Evolutionary conservation across 2,888 invertebrate genomes (phyloP).

Genomic region (Drosophila affinis): DNA sequence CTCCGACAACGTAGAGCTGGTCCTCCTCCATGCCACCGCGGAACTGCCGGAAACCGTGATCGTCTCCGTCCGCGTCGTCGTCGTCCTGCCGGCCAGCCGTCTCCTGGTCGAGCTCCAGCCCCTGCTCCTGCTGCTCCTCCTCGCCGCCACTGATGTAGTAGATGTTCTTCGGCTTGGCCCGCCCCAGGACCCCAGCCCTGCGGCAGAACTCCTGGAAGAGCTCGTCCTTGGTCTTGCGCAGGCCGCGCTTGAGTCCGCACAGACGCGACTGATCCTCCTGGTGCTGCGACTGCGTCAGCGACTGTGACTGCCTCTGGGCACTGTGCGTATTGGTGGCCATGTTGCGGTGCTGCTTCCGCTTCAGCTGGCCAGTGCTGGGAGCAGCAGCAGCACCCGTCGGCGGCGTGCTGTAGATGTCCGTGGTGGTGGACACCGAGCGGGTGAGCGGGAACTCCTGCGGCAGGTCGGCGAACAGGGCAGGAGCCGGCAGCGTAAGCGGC

Average conservation of each 20-base stretch:
- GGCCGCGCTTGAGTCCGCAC: conserved; percentile 81
- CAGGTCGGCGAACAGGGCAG: conserved; percentile 67
- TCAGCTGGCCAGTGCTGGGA: conserved; percentile 11
- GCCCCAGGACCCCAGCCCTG: conserved; percentile 74
- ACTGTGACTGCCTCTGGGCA: too few species aligned
- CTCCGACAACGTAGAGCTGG: conserved; percentile 75
- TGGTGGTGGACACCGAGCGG: conserved; percentile 83
- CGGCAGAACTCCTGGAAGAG: conserved; percentile 83
- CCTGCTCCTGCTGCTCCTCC: conserved; percentile 43
- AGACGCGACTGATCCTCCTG: conserved; percentile 57
- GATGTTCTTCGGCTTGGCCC: conserved; percentile 83
- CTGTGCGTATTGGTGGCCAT: conserved; percentile 75
- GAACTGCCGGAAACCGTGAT: conserved; percentile 68
- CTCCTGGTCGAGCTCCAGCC: conserved; percentile 2
- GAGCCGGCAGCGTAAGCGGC: conserved; percentile 44
- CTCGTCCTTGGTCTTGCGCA: conserved; percentile 83
- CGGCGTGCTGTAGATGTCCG: conserved; percentile 77
- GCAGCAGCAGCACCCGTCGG: neutral
- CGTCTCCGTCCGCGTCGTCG: conserved; percentile 65
- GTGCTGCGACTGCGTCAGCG: neutral
- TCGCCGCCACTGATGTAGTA: conserved; percentile 81
- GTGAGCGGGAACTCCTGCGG: conserved; percentile 82
- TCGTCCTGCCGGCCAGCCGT: conserved; percentile 27
- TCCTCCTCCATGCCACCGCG: conserved; percentile 65
- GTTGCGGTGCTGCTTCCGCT: conserved; percentile 68